phyloP scores from a whole-genome alignment of 2,888 invertebrate species.

The Drosophila hawaiiensis region DNA sequence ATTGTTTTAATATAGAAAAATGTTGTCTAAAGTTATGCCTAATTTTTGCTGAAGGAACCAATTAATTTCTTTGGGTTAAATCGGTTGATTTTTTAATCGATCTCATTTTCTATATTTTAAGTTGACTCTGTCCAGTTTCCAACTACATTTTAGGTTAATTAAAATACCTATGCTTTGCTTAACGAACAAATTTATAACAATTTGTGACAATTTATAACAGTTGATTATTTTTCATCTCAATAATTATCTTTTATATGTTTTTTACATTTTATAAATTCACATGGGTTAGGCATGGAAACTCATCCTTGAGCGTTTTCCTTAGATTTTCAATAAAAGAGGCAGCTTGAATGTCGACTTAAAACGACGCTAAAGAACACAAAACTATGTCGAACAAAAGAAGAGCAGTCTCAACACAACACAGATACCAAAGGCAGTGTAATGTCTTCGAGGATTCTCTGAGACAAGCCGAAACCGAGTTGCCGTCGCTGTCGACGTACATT shows the following conservation, averaged over 20 bases:
- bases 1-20: neutral
- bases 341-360: neutral
- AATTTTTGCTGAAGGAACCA: neutral
- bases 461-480: slow-evolving; percentile 1
- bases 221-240: neutral
- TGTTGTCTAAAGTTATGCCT: neutral
- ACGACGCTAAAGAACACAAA: neutral
- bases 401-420: neutral
- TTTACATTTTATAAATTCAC: neutral
- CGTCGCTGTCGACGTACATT: slow-evolving; percentile 55
- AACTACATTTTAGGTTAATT: neutral
- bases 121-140: neutral
- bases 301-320: neutral
- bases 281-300: neutral
- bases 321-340: neutral
- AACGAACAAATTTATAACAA: neutral
- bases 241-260: neutral
- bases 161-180: neutral
- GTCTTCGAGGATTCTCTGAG: slow-evolving; percentile 1
- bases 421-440: slow-evolving; percentile 1
- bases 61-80: neutral
- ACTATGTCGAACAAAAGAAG: neutral
- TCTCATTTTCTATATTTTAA: neutral
- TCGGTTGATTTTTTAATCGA: neutral
- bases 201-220: neutral